Conservation (phyloP, 2,113 vertebrate genomes). For the Onychostruthus taczanowskii region DNA sequence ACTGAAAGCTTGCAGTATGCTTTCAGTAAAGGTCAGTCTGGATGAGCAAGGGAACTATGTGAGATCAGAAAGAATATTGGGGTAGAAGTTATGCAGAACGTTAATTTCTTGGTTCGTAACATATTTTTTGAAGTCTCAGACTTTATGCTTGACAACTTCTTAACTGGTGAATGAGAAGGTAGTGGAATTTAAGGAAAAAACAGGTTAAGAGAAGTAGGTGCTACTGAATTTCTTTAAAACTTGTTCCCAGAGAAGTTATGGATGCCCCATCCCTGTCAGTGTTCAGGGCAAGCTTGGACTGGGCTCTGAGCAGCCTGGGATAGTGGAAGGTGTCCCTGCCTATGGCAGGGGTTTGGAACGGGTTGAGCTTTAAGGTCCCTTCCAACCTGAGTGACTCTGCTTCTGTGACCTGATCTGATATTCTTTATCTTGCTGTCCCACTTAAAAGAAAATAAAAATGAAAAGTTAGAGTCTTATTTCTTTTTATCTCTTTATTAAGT, state of each 20-base stretch:
- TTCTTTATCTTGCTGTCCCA: background rate
- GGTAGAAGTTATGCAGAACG: background rate
- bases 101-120: background rate
- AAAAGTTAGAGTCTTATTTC: background rate
- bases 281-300: background rate
- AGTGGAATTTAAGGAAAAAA: background rate
- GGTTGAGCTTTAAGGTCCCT: background rate
- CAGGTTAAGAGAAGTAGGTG: background rate
- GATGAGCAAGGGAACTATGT: background rate
- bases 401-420: background rate
- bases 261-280: background rate
- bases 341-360: background rate
- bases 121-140: background rate
- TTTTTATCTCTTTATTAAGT: background rate
- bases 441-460: background rate
- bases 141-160: background rate
- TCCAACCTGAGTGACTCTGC: background rate
- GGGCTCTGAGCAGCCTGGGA: background rate
- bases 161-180: background rate
- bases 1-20: too few species aligned
- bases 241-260: background rate
- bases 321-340: background rate
- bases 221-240: background rate
- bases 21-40: background rate
- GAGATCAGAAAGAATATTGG: background rate